Percentiles rank a stretch among this genome's conserved stretches.
Evolutionary conservation across 2,888 invertebrate genomes (phyloP).

Genomic region (Orthosia gracilis): DNA sequence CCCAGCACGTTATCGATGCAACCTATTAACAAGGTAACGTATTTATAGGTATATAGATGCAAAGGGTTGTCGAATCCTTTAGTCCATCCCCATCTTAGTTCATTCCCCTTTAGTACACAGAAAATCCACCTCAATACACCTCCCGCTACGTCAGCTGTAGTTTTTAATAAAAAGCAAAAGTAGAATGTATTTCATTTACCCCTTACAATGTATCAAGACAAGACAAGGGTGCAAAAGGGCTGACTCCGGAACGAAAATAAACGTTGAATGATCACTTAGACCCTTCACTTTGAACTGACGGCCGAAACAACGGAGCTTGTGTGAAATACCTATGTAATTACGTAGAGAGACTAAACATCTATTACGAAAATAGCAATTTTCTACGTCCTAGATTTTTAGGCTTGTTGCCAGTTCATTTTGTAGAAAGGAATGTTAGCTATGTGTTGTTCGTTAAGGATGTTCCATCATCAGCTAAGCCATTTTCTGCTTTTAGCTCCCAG

Average conservation of each 20-base stretch:
- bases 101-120: not conserved
- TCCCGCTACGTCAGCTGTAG: conserved; percentile 68
- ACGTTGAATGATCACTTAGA: conserved; percentile 85
- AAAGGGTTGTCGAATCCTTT: conserved; percentile 29
- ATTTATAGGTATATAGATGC: not conserved
- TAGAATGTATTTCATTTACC: conserved; percentile 86
- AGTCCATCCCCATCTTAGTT: not conserved
- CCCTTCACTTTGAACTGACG: conserved; percentile 78
- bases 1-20: not conserved
- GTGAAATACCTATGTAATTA: conserved; percentile 69
- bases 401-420: conserved; percentile 41
- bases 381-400: conserved; percentile 50
- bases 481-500: conserved; percentile 1
- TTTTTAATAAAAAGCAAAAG: conserved; percentile 82
- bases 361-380: conserved; percentile 50
- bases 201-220: conserved; percentile 86
- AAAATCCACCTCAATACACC: conserved; percentile 53
- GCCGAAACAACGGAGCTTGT: conserved; percentile 70
- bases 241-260: conserved; percentile 85
- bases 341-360: conserved; percentile 51
- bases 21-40: no score
- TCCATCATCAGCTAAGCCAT: not conserved
- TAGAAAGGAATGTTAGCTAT: conserved; percentile 17
- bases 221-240: conserved; percentile 88
- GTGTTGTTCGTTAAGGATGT: conserved; percentile 22